phyloP scores from a whole-genome alignment of 2,797 vertebrate genomes.

The Platalea minor region DNA sequence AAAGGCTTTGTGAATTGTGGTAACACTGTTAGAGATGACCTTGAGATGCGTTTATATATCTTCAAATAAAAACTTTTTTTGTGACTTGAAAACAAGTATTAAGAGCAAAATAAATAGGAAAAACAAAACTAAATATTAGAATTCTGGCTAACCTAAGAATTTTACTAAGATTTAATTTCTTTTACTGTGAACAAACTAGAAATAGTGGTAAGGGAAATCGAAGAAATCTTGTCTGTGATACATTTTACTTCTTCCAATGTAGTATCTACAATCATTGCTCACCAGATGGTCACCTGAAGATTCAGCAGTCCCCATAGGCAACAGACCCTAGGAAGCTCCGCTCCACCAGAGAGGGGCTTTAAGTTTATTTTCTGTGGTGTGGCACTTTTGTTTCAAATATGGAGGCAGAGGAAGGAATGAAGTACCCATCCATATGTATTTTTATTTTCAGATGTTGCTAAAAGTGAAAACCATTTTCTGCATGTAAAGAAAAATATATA shows the following conservation, averaged over 20 bases:
- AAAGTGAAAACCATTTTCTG: not conserved
- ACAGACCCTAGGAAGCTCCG: not conserved
- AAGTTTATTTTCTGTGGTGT: not conserved
- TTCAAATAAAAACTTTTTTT: not conserved
- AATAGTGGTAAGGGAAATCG: not conserved
- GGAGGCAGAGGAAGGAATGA: not conserved
- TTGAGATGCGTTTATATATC: not conserved
- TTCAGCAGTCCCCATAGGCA: not conserved
- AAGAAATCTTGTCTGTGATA: not conserved
- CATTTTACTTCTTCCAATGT: not conserved
- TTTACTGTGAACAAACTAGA: not conserved
- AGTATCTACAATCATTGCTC: not conserved
- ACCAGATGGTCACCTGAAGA: not conserved
- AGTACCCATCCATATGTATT: not conserved
- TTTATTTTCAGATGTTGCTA: not conserved
- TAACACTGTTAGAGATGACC: not conserved
- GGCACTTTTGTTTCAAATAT: not conserved
- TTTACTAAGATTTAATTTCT: not conserved
- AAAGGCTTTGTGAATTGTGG: not conserved
- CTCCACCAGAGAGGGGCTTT: not conserved
- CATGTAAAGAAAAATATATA: not conserved
- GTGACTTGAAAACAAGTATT: not conserved
- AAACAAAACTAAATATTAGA: not conserved
- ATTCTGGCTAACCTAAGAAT: not conserved
- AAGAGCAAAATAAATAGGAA: not conserved